A percentile compares a stretch with the other conserved stretches of the same genome.
phyloP scores from a whole-genome alignment of 2,888 invertebrate genomes.

The Baccha elongata region DNA sequence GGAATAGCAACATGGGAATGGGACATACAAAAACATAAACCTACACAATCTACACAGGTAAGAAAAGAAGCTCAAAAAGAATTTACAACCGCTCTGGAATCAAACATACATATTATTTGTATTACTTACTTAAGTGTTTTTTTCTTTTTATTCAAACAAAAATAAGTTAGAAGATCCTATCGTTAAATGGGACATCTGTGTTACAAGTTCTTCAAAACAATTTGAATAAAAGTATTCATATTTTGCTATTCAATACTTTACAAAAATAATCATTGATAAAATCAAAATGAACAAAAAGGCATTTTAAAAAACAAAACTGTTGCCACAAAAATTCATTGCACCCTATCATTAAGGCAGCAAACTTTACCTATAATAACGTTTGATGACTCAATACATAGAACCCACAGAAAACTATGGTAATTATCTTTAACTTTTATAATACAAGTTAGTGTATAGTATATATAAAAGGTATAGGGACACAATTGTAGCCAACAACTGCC shows the following conservation, averaged over 20 bases:
- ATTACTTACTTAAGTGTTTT: background rate
- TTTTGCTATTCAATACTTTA: background rate
- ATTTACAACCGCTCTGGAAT: background rate
- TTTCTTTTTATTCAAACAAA: no score
- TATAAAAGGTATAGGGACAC: background rate
- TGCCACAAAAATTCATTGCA: slow-evolving; percentile 3
- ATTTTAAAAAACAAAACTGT: background rate
- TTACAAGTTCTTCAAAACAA: no score
- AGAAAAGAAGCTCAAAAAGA: background rate
- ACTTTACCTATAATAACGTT: background rate
- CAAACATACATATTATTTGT: background rate
- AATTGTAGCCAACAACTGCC: slow-evolving; percentile 17
- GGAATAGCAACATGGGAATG: background rate
- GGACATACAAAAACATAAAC: background rate
- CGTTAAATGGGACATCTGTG: background rate
- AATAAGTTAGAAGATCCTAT: background rate
- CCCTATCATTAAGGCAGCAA: slow-evolving; percentile 5
- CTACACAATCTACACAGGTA: no score
- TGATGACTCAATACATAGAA: slow-evolving; percentile 9
- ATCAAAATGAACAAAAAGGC: background rate
- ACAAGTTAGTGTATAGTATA: background rate
- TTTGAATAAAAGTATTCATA: background rate
- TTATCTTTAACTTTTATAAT: slow-evolving; percentile 27
- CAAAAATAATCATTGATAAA: background rate
- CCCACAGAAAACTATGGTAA: slow-evolving; percentile 10